Evolutionary conservation across 2,113 vertebrate genomes (phyloP).

Genomic region (Thamnophis sirtalis): DNA sequence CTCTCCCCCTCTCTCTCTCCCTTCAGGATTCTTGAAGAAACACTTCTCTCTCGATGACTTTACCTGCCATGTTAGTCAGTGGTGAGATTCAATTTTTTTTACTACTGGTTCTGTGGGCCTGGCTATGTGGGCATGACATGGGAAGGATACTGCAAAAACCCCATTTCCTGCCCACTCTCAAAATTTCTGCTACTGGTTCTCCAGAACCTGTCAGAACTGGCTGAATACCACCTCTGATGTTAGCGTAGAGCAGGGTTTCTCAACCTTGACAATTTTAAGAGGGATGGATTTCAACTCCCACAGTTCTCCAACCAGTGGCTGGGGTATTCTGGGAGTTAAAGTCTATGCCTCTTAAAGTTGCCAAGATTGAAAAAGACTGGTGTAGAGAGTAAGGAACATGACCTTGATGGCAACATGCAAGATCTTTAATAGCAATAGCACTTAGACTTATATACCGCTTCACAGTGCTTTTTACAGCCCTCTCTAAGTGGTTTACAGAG

Average conservation of each 20-base stretch:
- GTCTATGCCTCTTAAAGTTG: background rate
- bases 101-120: too few species aligned
- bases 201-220: too few species aligned
- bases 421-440: background rate
- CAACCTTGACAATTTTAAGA: background rate
- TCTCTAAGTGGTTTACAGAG: too few species aligned
- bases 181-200: too few species aligned
- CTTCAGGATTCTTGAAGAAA: background rate
- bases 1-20: background rate
- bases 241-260: background rate
- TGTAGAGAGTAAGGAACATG: background rate
- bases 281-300: background rate
- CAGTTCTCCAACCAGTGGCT: background rate
- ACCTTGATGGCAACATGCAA: background rate
- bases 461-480: too few species aligned
- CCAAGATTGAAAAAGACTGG: background rate
- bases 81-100: too few species aligned
- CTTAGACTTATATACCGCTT: too few species aligned
- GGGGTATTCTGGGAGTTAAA: background rate
- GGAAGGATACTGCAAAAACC: too few species aligned
- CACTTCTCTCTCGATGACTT: background rate
- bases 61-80: background rate
- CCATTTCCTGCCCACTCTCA: too few species aligned
- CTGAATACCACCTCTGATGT: too few species aligned
- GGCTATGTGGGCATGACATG: too few species aligned